Evolutionary conservation across 2,888 invertebrate genomes (phyloP), one percentile per base, ranked within the genome.

Genomic region (Deilephila elpenor): DNA sequence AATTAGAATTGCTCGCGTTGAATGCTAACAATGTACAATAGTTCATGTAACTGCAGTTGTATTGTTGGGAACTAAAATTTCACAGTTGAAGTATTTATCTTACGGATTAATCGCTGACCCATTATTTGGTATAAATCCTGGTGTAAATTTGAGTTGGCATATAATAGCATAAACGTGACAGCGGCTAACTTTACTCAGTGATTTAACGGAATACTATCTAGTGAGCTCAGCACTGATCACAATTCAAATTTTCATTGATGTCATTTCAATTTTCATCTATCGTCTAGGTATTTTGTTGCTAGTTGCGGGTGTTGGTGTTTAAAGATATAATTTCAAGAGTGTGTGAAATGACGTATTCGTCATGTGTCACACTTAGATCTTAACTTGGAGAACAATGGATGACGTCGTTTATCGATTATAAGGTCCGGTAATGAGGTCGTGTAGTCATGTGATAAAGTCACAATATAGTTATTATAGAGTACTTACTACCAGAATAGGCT

Each of bases 301-400:
- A 56, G 19, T 56, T 56, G 19, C n/a, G 44, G 44, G 4, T 0
- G 14, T 44, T 44, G 44, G n/a, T 56, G 6, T 5, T 56, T n/a
- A 5, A n/a, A 56, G 5, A 19, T 56, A 56, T n/a, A 14, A 53
- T 60, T 20, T 20, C 29, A 29, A 14, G 8, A 60, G 3, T 14
- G 6, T 20, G 60, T 29, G 60, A 32, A 59, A 29, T 29, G 25
- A 5, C 25, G 29, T 25, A 60, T 60, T 62, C 61, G n/a, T 32
- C 25, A 37, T 64, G 20, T 64, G 64, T 37, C 64, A 64, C 19
- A 17, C 19, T 61, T 61, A 8, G 34, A 64, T 34, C 64, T 60
- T 60, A 19, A 37, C 34, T 37, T 34, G 34, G 8, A n/a, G 34
- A 64, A 37, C 64, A 64, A 64, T 37, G 34, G 64, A 7, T 37